Evolutionary conservation across 2,797 vertebrate species (phyloP), one percentile per base, ranked within the genome.

Genomic region (Alfaro cultratus): DNA sequence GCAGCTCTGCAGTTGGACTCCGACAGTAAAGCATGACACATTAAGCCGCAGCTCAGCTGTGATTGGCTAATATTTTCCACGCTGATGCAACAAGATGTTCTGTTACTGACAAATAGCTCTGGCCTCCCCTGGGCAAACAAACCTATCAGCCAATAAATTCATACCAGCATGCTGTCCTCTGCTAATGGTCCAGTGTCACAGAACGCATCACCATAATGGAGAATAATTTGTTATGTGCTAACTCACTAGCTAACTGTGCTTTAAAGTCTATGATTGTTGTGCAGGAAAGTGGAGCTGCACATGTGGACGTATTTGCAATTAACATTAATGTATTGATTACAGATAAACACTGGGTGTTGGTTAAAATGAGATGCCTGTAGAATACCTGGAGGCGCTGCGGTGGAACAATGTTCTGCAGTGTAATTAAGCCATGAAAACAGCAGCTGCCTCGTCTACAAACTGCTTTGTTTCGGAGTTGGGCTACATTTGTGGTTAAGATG

Each of bases 171-270:
- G 79, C 29, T 1, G 43, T 80, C 80, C 80, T 84, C 79, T 60
- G 45, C 80, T 91, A 92, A 91, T 91, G 88, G 86, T 57, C 79
- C 26, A 71, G 67, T 90, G 83, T 93, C 86, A 88, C 70, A 74
- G 49, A 85, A 71, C 79, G 75, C 79, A 83, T 89, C 87, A 85
- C 45, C 76, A 46, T 90, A 86, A 90, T 87, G 74, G 79, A 82
- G 80, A 89, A 87, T 90, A 80, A 90, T 92, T 87, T 88, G 78
- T 83, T 83, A 75, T 60, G 7, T 68, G 47, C 68, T 55, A 49
- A 47, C 73, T 81, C 23, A 3, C 46, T 49, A 78, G 76, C 80
- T 89, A 76, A 78, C 76, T 47, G 26, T 53, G 51, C 18, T 34
- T 73, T 41, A 53, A 39, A 23, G 68, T 70, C 53, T 74, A 6